A percentile compares a stretch with the other conserved stretches of the same genome.
These are phyloP conservation scores for Sphecodes monilicornis DNA, from an alignment of 2,888 invertebrate species.

Conservation along the genomic window DNA sequence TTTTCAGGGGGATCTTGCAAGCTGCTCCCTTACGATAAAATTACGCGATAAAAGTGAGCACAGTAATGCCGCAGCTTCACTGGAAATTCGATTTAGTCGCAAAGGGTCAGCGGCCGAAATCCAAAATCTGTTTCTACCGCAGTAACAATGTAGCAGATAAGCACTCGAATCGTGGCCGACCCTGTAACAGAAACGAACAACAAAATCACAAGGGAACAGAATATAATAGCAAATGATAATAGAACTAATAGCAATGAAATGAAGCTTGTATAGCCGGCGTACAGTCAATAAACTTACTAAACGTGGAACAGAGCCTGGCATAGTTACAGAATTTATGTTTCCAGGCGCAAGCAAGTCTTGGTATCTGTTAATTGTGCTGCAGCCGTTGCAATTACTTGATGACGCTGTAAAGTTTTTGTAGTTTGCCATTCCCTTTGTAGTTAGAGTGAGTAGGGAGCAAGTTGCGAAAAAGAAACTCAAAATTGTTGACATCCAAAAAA, in stretches of 20 bases:
- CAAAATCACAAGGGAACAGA: not conserved
- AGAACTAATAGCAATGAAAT: conserved; percentile 23
- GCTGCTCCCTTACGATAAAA: conserved; percentile 17
- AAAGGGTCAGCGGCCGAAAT: conserved; percentile 2
- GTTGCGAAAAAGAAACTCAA: not conserved
- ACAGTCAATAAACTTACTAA: conserved; percentile 40
- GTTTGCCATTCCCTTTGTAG: conserved; percentile 30
- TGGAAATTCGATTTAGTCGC: conserved; percentile 30
- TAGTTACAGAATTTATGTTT: conserved; percentile 46
- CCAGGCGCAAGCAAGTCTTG: conserved; percentile 26
- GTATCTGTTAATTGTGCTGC: conserved; percentile 42
- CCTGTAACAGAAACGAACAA: not conserved
- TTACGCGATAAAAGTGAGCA: conserved; percentile 10
- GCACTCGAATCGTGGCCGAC: not conserved
- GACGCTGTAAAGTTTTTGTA: conserved; percentile 60
- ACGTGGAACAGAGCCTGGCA: not conserved
- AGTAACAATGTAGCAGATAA: not conserved
- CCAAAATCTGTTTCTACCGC: conserved; percentile 12
- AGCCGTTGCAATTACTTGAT: conserved; percentile 64
- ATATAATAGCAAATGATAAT: conserved; percentile 25
- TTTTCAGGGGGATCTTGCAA: conserved; percentile 18
- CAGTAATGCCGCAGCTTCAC: conserved; percentile 10
- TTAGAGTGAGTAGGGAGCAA: no score
- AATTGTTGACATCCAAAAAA: not conserved
- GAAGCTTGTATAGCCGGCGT: not conserved